A percentile compares a stretch with the other conserved stretches of the same genome.
Conservation (phyloP, 2,113 vertebrate genomes). For the Onychostoma macrolepis region DNA sequence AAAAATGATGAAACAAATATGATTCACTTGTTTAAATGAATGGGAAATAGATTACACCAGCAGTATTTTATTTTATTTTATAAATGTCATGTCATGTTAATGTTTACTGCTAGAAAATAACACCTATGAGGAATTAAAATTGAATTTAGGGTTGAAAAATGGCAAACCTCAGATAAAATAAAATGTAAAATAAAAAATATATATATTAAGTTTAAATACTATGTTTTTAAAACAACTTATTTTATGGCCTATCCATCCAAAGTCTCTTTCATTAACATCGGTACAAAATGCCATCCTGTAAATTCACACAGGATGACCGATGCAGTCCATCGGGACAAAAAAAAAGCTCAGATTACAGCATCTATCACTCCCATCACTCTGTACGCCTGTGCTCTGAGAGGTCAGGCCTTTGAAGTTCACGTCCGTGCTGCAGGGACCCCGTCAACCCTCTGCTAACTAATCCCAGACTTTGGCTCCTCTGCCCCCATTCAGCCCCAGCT, state of each 20-base stretch:
- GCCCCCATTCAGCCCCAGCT: background rate
- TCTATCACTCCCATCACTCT: slow-evolving; percentile 26
- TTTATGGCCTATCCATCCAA: background rate
- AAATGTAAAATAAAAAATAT: background rate
- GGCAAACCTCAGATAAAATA: background rate
- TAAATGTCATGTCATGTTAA: background rate
- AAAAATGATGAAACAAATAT: background rate
- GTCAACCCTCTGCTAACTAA: slow-evolving; percentile 59
- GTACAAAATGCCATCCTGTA: background rate
- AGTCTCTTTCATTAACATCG: background rate
- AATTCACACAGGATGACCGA: background rate
- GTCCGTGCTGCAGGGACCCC: slow-evolving; percentile 43
- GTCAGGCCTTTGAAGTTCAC: slow-evolving; percentile 56
- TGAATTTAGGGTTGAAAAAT: background rate
- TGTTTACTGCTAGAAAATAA: background rate
- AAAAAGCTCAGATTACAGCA: slow-evolving; percentile 40
- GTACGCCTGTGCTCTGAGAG: slow-evolving; percentile 15
- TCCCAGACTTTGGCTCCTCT: slow-evolving; percentile 51
- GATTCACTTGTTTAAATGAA: background rate
- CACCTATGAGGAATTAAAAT: background rate
- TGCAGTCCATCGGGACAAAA: slow-evolving; percentile 27
- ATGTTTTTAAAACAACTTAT: background rate
- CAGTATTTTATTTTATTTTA: background rate
- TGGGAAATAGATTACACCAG: background rate
- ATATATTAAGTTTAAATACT: background rate